These are phyloP conservation scores for Caenorhabditis brenneri DNA, from an alignment of 1,140 invertebrate species.

Conservation along the genomic window DNA sequence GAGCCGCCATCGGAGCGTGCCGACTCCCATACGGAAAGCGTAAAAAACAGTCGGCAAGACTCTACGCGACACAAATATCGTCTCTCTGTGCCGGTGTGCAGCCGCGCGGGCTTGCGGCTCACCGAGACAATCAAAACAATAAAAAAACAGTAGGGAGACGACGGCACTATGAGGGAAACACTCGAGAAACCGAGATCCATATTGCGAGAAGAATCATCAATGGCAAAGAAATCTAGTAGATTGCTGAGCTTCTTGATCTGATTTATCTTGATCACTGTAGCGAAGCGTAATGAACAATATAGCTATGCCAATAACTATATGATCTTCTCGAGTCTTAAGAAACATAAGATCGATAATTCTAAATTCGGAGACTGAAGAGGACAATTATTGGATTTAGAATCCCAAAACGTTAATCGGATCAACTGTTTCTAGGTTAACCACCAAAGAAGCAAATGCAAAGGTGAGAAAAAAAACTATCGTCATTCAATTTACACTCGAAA, in stretches of 20 bases:
- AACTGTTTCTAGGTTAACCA: neutral
- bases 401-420: neutral
- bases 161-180: neutral
- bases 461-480: neutral
- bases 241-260: conserved; percentile 3
- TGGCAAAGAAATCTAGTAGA: neutral
- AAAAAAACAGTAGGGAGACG: neutral
- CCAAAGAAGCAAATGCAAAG: neutral
- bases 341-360: too few species aligned
- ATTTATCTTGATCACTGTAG: neutral
- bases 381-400: neutral
- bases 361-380: neutral
- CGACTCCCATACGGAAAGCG: conserved; percentile 29
- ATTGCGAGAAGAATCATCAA: conserved; percentile 27
- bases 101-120: conserved; percentile 17
- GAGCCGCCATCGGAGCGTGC: neutral
- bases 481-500: neutral
- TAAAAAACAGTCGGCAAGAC: conserved; percentile 37
- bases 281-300: neutral
- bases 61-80: conserved; percentile 29
- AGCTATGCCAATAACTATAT: neutral
- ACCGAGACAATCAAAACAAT: conserved; percentile 35
- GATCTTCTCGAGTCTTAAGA: too few species aligned
- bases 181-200: conserved; percentile 24
- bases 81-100: neutral